A percentile compares a stretch with the other conserved stretches of the same genome.
Evolutionary conservation across 2,888 invertebrate species (phyloP).

Genomic region (Dermolepida albohirtum): DNA sequence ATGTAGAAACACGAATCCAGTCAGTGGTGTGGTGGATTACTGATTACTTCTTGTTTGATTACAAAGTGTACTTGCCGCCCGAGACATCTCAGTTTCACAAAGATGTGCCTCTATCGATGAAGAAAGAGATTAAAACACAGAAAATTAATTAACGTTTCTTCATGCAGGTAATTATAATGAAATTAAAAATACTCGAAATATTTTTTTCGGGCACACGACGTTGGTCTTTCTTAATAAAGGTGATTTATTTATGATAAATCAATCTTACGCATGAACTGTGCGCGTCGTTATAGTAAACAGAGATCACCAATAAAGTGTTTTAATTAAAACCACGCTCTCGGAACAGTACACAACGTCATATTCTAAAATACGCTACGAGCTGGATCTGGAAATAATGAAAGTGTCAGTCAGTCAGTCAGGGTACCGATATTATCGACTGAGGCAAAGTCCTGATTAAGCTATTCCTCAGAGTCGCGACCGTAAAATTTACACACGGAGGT

Average conservation of each 20-base stretch:
- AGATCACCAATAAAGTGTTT: constrained; percentile 26
- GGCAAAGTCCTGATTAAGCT: constrained; percentile 35
- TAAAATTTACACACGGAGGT: constrained; percentile 23
- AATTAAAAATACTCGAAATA: not conserved
- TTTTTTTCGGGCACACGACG: not conserved
- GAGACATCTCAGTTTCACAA: too few species aligned
- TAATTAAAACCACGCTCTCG: constrained; percentile 41
- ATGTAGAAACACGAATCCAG: too few species aligned
- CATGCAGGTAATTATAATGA: too few species aligned
- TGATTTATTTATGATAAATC: too few species aligned
- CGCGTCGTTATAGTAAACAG: not conserved
- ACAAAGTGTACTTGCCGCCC: too few species aligned
- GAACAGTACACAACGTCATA: constrained; percentile 8
- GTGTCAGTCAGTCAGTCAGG: constrained; percentile 59
- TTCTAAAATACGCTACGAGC: constrained; percentile 22
- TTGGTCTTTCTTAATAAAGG: too few species aligned
- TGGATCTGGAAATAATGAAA: constrained; percentile 57
- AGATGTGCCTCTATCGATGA: too few species aligned
- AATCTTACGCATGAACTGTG: too few species aligned
- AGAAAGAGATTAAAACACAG: too few species aligned
- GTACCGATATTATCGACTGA: constrained; percentile 53
- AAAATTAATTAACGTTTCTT: too few species aligned
- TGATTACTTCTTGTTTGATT: too few species aligned
- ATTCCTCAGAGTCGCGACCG: constrained; percentile 19
- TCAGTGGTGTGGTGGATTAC: too few species aligned